Base-by-base conservation (phyloP, 2,113 vertebrate genomes). In the Hoplias malabaricus region DNA sequence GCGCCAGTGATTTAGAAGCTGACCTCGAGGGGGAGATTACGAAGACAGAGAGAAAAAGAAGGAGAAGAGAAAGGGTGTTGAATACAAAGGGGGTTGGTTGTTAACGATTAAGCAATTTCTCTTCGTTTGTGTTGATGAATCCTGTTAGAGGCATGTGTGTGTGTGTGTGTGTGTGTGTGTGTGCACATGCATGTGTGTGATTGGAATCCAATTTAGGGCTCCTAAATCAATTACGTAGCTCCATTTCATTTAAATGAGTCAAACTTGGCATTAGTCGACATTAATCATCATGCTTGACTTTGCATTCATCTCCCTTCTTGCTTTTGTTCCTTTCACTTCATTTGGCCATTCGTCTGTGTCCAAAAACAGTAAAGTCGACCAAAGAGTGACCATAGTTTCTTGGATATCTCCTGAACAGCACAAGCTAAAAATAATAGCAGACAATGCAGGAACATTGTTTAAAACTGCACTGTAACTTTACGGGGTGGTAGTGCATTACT, bases 111-210 rank as follows among this genome's bases (percentile, higher is more conserved):
- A 23, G 46, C 19, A 21, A 23, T 53, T 12, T 50, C 34, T n/a
- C 43, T 50, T 53, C 1, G 12, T 69, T 53, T 53, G 31, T 25
- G 31, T 69, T 19, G 19, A 50, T 50, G 19, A 50, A 50, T 46
- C 59, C 62, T 66, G 38, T 68, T 38, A 43, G 65, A 16, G 36
- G 8, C 50, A 5, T 21, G 36, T 23, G 71, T 14, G n/a, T 36
- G 19, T 43, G 36, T 67, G 67, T 53, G 25, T 69, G 66, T 74
- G 54, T 75, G 71, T 43, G 31, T 61, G 38, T 71, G 69, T 70
- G 78, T 71, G 66, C 43, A 54, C 34, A 33, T 16, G 54, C 27
- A 42, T 75, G 75, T 42, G 33, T 12, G 69, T 38, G 42, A 27
- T 9, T 38, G 29, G 42, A 71, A 34, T 48, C 42, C 36, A 73